Evolutionary conservation across 2,888 invertebrate genomes (phyloP).

Genomic region (Acheta domesticus): DNA sequence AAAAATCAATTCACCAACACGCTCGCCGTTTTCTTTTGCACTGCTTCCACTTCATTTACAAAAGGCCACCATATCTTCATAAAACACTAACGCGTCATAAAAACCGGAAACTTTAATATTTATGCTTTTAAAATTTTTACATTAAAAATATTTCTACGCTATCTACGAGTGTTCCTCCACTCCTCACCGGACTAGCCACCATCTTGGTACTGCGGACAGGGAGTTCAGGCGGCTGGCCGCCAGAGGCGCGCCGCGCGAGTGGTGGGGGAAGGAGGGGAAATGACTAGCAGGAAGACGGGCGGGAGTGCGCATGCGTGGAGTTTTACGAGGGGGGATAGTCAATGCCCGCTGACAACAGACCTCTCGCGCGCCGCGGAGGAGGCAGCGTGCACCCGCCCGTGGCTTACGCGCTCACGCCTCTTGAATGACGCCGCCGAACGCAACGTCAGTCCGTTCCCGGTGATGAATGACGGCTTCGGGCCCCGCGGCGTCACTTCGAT

Average conservation of each 20-base stretch:
- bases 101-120: conserved; percentile 19
- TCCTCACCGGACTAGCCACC: conserved; percentile 35
- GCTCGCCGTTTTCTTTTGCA: conserved; percentile 23
- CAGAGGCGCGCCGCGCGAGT: conserved; percentile 27
- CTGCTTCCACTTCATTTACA: background rate
- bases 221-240: conserved; percentile 30
- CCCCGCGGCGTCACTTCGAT: background rate
- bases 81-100: conserved; percentile 28
- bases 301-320: conserved; percentile 1
- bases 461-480: too few species aligned
- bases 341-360: background rate
- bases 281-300: conserved; percentile 7
- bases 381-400: background rate
- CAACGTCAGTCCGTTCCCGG: too few species aligned
- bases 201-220: conserved; percentile 35
- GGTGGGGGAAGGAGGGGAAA: conserved; percentile 18
- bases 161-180: conserved; percentile 33
- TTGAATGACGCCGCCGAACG: too few species aligned
- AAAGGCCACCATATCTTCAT: conserved; percentile 26
- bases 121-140: conserved; percentile 2
- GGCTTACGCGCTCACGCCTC: too few species aligned
- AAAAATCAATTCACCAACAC: conserved; percentile 23
- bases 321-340: conserved; percentile 18
- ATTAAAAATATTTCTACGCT: conserved; percentile 22
- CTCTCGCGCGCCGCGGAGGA: background rate